Evolutionary conservation across 2,113 vertebrate genomes (phyloP), one percentile per base, ranked within the genome.

Genomic region (Notarius quadriscutis): DNA sequence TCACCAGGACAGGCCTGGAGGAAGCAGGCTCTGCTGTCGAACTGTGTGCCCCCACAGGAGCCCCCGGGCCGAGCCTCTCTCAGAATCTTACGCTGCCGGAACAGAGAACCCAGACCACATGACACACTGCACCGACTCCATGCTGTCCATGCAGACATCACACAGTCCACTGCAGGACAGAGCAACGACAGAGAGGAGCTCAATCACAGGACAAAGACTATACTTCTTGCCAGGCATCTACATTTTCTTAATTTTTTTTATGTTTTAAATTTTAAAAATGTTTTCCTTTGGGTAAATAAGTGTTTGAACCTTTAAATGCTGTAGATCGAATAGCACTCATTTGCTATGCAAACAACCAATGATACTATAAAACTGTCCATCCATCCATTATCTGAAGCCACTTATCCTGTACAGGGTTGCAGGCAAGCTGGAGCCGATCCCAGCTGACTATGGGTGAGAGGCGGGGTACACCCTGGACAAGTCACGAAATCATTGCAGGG

Each of bases 121-220:
- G 95, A 95, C 4, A 90, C 94, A 14, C 97, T 97, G 94, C 97
- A 98, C 41, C 91, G 87, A 12, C 97, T 97, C 97, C 97, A 98
- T 0, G 50, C 27, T 0, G 95, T 96, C 97, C 97, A 98, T 0
- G 91, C 84, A 0, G 95, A 95, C 92, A 96, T 91, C 84, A 96
- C 89, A 5, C 97, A 99, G 93, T 96, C 96, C 88, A 94, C 97
- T 98, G 92, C 41, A 50, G 18, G 11, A 75, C 7, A 84, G 41
- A 88, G 48, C 48, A 85, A 62, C 2, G 72, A 2, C 1, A 30
- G 15, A 90, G 1, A 72, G 10, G 7, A 75, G 10, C 30, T 87
- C 30, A 22, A n/a, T 75, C 84, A 79, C 12, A 69, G 25, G 17
- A 30, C 51, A 30, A 57, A 34, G 0, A 41, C 5, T 84, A 15